A percentile compares a stretch with the other conserved stretches of the same genome.
These are phyloP conservation scores for Perithous albicinctus DNA, from an alignment of 2,888 invertebrate species.

Conservation along the genomic window DNA sequence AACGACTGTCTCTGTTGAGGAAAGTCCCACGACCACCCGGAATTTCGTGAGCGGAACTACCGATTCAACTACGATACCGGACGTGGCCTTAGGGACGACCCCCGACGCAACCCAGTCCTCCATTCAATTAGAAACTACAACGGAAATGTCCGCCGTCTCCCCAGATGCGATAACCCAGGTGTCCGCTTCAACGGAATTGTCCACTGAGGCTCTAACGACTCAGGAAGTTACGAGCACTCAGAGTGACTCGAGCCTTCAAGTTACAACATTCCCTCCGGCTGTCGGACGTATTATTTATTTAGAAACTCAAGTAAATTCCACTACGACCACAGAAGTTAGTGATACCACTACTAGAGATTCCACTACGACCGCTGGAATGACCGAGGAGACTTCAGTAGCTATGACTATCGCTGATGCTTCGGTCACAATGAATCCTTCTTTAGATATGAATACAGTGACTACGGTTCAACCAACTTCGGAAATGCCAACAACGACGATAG, in stretches of 20 bases:
- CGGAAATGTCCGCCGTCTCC: conserved; percentile 9
- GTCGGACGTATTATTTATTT: conserved; percentile 24
- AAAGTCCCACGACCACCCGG: conserved; percentile 7
- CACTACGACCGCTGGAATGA: neutral
- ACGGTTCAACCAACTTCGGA: conserved; percentile 34
- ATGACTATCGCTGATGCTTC: conserved; percentile 18
- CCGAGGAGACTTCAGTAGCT: neutral
- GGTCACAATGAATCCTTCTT: conserved; percentile 33
- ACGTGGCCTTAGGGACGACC: conserved; percentile 43
- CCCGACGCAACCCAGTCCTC: conserved; percentile 47
- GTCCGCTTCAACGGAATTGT: conserved; percentile 39
- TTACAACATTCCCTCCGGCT: conserved; percentile 39
- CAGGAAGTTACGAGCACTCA: conserved; percentile 26
- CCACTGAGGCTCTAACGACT: conserved; percentile 39
- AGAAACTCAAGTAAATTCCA: conserved; percentile 5
- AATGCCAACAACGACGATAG: conserved; percentile 24
- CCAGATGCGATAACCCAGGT: conserved; percentile 28
- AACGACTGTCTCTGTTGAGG: conserved; percentile 14
- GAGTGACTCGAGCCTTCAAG: conserved; percentile 5
- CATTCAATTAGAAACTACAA: conserved; percentile 33
- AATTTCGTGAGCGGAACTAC: conserved; percentile 29
- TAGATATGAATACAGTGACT: conserved; percentile 32
- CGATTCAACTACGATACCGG: conserved; percentile 23
- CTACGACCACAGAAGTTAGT: conserved; percentile 6
- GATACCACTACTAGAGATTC: conserved; percentile 2